Conservation (phyloP, 2,113 vertebrate genomes). For the Gavialis gangeticus region DNA sequence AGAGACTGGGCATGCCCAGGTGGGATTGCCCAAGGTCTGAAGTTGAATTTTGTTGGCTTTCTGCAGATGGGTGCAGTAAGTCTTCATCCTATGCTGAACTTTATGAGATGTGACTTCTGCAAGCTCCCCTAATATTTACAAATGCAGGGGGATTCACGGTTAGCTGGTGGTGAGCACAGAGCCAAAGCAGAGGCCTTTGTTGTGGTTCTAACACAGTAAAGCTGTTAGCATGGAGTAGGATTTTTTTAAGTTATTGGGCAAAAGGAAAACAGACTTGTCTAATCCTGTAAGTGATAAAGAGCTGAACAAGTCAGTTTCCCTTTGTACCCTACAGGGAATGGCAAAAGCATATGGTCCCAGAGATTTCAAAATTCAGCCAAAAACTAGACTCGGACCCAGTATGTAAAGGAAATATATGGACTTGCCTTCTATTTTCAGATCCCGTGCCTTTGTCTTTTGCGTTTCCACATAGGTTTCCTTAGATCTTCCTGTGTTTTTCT, state of each 20-base stretch:
- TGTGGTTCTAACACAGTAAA: not conserved
- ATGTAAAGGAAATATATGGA: slow-evolving; percentile 79
- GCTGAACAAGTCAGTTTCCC: not conserved
- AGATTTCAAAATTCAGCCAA: slow-evolving; percentile 54
- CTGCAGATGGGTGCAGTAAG: not conserved
- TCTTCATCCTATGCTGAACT: not conserved
- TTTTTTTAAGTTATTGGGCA: not conserved
- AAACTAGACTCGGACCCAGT: not conserved
- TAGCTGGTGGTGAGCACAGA: accelerated
- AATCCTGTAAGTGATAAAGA: not conserved
- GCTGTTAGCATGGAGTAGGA: not conserved
- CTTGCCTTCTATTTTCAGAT: slow-evolving; percentile 70
- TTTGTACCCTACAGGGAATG: slow-evolving; percentile 42
- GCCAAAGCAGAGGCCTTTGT: not conserved
- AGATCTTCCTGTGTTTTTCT: slow-evolving; percentile 83
- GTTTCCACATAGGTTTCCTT: slow-evolving; percentile 79
- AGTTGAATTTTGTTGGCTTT: not conserved
- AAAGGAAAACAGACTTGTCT: not conserved
- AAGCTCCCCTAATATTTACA: not conserved
- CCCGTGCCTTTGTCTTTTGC: slow-evolving; percentile 70
- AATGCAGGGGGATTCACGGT: not conserved
- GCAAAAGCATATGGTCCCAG: slow-evolving; percentile 51
- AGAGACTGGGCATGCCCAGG: not conserved
- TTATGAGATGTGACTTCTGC: not conserved
- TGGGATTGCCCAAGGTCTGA: not conserved